phyloP scores from a whole-genome alignment of 2,113 vertebrate genomes.

The Pungitius pungitius region DNA sequence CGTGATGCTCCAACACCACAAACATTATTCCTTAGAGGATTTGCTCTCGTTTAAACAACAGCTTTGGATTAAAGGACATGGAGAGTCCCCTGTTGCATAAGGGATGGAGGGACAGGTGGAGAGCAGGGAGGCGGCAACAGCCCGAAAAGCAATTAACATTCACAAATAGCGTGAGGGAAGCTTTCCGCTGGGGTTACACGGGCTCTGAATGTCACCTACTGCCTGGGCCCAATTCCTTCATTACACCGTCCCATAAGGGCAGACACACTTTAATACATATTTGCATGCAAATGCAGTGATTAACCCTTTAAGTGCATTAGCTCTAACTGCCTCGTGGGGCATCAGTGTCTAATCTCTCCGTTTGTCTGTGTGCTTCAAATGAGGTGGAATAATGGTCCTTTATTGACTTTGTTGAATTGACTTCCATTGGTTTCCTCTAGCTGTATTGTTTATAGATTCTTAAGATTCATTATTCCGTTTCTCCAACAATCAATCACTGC shows the following conservation, averaged over 20 bases:
- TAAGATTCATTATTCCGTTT: constrained; percentile 18
- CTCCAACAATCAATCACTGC: constrained; percentile 42
- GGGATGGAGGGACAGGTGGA: constrained; percentile 54
- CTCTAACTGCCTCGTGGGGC: constrained; percentile 36
- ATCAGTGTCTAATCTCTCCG: constrained; percentile 31
- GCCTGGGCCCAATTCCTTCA: constrained; percentile 67
- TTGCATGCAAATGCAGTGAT: constrained; percentile 78
- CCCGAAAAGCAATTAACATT: constrained; percentile 79
- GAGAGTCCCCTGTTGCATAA: constrained; percentile 34
- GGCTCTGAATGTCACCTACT: constrained; percentile 72
- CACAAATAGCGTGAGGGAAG: constrained; percentile 73
- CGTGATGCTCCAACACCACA: constrained; percentile 23
- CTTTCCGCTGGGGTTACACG: constrained; percentile 67
- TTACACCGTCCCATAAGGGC: constrained; percentile 70
- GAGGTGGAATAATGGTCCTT: constrained; percentile 62
- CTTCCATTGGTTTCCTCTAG: constrained; percentile 42
- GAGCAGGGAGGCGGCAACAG: constrained; percentile 26
- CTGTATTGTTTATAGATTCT: constrained; percentile 51
- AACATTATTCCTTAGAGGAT: constrained; percentile 25
- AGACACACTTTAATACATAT: constrained; percentile 78
- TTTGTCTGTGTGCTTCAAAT: constrained; percentile 62
- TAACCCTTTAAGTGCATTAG: constrained; percentile 76
- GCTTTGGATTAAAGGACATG: constrained; percentile 28
- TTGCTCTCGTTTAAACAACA: constrained; percentile 33
- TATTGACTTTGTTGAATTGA: constrained; percentile 63